Conservation (phyloP, 2,888 invertebrate genomes). For the Ichneumoninae sp. region DNA sequence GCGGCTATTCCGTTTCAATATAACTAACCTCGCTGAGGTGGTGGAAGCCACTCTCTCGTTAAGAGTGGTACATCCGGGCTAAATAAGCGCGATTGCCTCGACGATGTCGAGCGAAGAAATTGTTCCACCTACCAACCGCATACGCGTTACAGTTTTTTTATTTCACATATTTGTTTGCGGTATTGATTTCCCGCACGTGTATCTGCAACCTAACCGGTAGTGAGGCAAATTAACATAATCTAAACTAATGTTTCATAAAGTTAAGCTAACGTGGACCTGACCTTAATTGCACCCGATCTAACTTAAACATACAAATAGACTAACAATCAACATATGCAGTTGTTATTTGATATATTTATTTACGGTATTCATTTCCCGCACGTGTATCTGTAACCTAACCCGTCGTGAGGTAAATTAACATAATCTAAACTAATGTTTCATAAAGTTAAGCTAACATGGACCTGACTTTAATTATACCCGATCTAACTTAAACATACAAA, state of each 20-base stretch:
- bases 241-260: not conserved
- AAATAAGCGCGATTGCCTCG: not conserved
- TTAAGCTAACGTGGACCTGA: not conserved
- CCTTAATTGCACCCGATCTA: too few relatives aligned
- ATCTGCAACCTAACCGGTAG: not conserved
- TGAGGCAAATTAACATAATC: not conserved
- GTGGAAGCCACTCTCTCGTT: not conserved
- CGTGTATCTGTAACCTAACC: too few relatives aligned
- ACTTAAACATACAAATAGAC: not conserved
- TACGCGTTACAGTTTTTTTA: not conserved
- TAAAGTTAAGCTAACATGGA: not conserved
- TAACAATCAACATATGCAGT: too few relatives aligned
- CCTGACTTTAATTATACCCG: too few relatives aligned
- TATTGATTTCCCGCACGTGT: not conserved
- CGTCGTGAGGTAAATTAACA: too few relatives aligned
- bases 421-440: too few relatives aligned
- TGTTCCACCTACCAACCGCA: not conserved
- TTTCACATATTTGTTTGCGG: not conserved
- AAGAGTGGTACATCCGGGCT: not conserved
- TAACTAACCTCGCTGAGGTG: slow-evolving; percentile 21
- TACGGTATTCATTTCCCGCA: too few relatives aligned
- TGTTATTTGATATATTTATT: too few relatives aligned
- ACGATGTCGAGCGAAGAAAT: slow-evolving; percentile 5
- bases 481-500: too few relatives aligned
- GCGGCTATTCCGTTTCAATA: slow-evolving; percentile 45